Percentiles rank a stretch among this genome's conserved stretches.
These are phyloP conservation scores for Antheraea assamensis DNA, from an alignment of 2,888 invertebrate genomes.

Conservation along the genomic window DNA sequence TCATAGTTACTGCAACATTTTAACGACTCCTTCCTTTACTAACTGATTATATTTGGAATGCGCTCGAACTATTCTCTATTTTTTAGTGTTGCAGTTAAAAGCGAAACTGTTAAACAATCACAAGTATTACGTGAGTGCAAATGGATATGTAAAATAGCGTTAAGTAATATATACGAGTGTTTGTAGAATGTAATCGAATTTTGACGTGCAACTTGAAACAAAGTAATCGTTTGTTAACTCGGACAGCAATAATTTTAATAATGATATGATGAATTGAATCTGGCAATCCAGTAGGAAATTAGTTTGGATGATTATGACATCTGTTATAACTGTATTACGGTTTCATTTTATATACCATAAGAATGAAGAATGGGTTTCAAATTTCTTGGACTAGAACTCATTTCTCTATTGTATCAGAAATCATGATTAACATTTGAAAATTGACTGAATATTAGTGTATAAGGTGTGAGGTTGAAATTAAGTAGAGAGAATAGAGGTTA, in stretches of 20 bases:
- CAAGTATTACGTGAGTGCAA: constrained; percentile 35
- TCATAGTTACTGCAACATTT: constrained; percentile 30
- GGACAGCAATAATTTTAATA: neutral
- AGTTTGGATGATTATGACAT: too few relatives aligned
- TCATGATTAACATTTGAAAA: neutral
- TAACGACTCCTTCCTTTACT: constrained; percentile 29
- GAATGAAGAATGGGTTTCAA: neutral
- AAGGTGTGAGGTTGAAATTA: neutral
- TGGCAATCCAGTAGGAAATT: neutral
- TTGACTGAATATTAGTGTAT: too few relatives aligned
- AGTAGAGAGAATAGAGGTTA: neutral
- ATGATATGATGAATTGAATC: neutral
- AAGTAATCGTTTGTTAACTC: neutral
- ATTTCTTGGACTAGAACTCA: neutral
- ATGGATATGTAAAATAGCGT: constrained; percentile 32
- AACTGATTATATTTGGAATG: constrained; percentile 37
- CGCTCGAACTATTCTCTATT: constrained; percentile 33
- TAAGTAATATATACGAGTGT: constrained; percentile 33
- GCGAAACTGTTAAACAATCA: constrained; percentile 49
- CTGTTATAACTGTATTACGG: neutral
- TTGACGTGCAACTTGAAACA: neutral
- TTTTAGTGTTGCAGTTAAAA: constrained; percentile 44
- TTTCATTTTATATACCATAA: neutral
- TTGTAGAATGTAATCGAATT: neutral
- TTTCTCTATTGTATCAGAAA: neutral